Percentiles rank a stretch among this genome's conserved stretches.
Evolutionary conservation across 2,888 invertebrate species (phyloP).

Genomic region (Miltochrista miniata): DNA sequence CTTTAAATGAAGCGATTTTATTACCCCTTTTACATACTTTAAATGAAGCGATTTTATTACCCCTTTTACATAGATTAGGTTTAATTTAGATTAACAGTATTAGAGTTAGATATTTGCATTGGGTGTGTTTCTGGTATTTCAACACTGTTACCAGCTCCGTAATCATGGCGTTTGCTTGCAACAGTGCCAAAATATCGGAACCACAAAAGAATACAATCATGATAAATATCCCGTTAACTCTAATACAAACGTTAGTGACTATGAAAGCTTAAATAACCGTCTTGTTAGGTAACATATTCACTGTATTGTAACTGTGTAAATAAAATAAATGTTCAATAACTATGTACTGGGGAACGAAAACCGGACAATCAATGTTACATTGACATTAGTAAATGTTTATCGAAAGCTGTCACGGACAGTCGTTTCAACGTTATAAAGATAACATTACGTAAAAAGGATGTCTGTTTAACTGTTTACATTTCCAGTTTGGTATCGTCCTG

Average conservation of each 20-base stretch:
- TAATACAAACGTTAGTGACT: no score
- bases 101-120: no score
- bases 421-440: neutral
- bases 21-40: neutral
- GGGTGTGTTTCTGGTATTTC: no score
- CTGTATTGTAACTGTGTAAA: neutral
- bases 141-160: no score
- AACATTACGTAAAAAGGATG: neutral
- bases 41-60: neutral
- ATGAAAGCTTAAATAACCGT: no score
- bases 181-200: no score
- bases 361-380: neutral
- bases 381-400: neutral
- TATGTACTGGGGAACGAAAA: neutral
- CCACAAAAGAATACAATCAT: no score
- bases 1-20: neutral
- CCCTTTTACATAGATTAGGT: neutral
- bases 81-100: no score
- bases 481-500: neutral
- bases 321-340: neutral
- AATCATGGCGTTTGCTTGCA: no score
- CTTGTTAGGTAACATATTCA: neutral
- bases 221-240: no score
- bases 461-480: neutral
- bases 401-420: neutral